A percentile compares a stretch with the other conserved stretches of the same genome.
These are phyloP conservation scores for Nymphalis c-album DNA, from an alignment of 2,888 invertebrate genomes.

Conservation along the genomic window DNA sequence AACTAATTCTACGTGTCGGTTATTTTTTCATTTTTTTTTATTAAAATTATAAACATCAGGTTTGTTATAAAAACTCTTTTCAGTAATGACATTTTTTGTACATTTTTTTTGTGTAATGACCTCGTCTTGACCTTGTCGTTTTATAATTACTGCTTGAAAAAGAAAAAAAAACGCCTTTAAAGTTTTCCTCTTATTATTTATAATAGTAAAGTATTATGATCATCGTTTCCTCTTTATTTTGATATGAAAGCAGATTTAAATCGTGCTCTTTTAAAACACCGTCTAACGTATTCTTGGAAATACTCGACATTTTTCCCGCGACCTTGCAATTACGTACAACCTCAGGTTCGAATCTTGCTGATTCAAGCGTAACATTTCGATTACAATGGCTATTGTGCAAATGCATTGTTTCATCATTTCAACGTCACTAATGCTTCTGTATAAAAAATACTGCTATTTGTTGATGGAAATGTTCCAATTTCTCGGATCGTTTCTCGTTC, in stretches of 20 bases:
- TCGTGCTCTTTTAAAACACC: not conserved
- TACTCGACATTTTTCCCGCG: conserved; percentile 21
- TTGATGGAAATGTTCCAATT: not conserved
- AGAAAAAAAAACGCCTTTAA: not conserved
- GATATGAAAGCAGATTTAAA: not conserved
- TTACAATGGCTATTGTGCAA: conserved; percentile 62
- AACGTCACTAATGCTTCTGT: conserved; percentile 25
- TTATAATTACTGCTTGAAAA: not conserved
- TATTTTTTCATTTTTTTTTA: too few species aligned
- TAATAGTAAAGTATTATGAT: not conserved
- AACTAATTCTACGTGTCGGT: too few species aligned
- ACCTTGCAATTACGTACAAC: conserved; percentile 33
- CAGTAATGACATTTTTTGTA: not conserved
- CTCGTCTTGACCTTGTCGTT: not conserved
- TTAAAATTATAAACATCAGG: too few species aligned
- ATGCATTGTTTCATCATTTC: conserved; percentile 41
- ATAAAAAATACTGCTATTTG: conserved; percentile 14
- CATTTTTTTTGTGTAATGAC: not conserved
- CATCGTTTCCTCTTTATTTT: not conserved
- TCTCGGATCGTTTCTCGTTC: not conserved
- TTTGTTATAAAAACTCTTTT: too few species aligned
- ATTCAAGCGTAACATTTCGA: conserved; percentile 36
- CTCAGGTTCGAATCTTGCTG: conserved; percentile 28
- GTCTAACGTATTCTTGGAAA: not conserved
- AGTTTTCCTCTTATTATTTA: not conserved